phyloP scores from a whole-genome alignment of 2,888 invertebrate genomes.

The Andrena flavipes region DNA sequence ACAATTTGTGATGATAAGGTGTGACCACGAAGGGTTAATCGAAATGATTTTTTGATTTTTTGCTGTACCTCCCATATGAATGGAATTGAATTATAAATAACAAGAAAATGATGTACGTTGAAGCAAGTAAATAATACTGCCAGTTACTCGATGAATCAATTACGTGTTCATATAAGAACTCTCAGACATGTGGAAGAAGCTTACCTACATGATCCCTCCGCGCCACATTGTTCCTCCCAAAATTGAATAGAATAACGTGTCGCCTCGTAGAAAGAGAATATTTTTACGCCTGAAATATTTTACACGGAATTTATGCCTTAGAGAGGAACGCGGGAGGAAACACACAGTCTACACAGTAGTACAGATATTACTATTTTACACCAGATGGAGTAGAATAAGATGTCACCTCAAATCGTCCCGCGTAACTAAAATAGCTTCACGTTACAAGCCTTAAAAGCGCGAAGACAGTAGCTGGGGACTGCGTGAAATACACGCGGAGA shows the following conservation, averaged over 20 bases:
- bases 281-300: conserved; percentile 41
- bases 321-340: conserved; percentile 29
- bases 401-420: conserved; percentile 52
- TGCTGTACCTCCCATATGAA: too few relatives aligned
- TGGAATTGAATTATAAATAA: too few relatives aligned
- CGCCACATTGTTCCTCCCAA: conserved; percentile 14
- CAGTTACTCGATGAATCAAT: not conserved
- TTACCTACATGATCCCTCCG: conserved; percentile 26
- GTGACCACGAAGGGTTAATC: too few relatives aligned
- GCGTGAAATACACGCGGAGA: conserved; percentile 20
- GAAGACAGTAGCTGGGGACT: conserved; percentile 25
- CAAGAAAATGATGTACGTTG: too few relatives aligned
- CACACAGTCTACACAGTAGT: conserved; percentile 1
- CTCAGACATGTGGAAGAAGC: conserved; percentile 5
- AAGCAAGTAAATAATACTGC: too few relatives aligned
- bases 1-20: too few relatives aligned
- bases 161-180: conserved; percentile 14
- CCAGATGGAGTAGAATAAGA: conserved; percentile 52
- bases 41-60: too few relatives aligned
- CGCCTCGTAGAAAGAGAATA: conserved; percentile 26
- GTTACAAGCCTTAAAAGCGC: conserved; percentile 57
- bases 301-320: conserved; percentile 33
- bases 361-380: conserved; percentile 55
- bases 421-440: conserved; percentile 53
- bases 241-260: conserved; percentile 48